Base-by-base conservation (phyloP, 2,888 invertebrate species). In the Agrochola lychnidis region DNA sequence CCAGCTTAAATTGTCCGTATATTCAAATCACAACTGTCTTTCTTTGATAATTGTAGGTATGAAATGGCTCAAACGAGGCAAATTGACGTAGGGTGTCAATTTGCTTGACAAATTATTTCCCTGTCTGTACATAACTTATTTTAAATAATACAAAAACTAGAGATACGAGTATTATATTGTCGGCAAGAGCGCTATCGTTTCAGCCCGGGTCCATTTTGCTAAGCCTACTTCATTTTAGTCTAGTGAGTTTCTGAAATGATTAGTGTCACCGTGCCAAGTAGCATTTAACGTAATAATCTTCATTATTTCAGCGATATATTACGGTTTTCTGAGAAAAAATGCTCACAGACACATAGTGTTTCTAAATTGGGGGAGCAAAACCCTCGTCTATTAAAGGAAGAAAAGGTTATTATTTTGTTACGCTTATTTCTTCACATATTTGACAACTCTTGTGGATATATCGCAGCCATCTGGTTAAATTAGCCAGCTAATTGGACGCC, bases 161-260 rank as follows among this genome's bases (percentile, higher is more conserved):
- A 40, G 6, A 10, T 42, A 19, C 25, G n/a, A 42, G 25, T 42
- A 69, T 57, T 62, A 70, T 16, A 16, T 7, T 36, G 45, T n/a
- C 12, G n/a, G 16, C 9, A 30, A 30, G 3, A 70, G 10, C n/a
- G 16, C 16, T 64, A 64, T 40, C 19, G 1, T n/a, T 71, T 25
- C 25, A 12, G 51, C 12, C 19, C 25, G 36, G n/a, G 12, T 12
- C 36, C n/a, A 36, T 63, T 36, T 64, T 51, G 48, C 4, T 19
- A 25, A 64, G n/a, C 25, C 40, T 40, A 14, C 14, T 67, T 67
- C 22, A 53, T 66, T 71, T 25, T 66, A 42, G 71, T 66, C 51
- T 14, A 40, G 40, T 25, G 40, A 66, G 40, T 40, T 66, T 71
- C 25, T 66, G 66, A 71, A 71, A 66, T 40, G 19, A 45, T 64